These are phyloP conservation scores for Suillia variegata DNA, from an alignment of 2,888 invertebrate species.

Conservation along the genomic window DNA sequence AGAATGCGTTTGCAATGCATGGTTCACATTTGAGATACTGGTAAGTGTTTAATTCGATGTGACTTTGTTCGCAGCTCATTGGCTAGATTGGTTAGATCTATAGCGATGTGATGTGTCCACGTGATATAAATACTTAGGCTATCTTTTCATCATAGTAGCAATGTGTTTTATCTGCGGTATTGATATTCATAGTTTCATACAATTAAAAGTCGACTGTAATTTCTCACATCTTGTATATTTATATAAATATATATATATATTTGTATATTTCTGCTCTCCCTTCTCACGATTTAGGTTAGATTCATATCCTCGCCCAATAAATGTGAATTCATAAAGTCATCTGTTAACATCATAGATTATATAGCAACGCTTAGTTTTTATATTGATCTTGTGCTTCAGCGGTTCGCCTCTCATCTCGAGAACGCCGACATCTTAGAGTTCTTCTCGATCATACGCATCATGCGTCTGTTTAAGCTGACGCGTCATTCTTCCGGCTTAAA, in stretches of 20 bases:
- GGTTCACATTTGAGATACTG: constrained; percentile 98
- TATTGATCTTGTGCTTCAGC: constrained; percentile 88
- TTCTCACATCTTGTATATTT: background rate
- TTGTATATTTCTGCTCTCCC: constrained; percentile 11
- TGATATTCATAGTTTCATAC: no score
- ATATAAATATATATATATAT: constrained; percentile 22
- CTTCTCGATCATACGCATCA: constrained; percentile 96
- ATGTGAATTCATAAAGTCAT: constrained; percentile 92
- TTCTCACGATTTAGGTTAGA: constrained; percentile 64
- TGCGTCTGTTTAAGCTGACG: constrained; percentile 96
- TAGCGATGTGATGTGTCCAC: no score
- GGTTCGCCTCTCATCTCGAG: constrained; percentile 88
- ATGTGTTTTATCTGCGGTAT: no score
- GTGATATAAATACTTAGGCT: no score
- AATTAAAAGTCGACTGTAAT: constrained; percentile 2
- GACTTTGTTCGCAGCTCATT: background rate
- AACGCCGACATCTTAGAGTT: constrained; percentile 97
- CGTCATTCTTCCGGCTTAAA: constrained; percentile 97
- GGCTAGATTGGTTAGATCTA: constrained; percentile 14
- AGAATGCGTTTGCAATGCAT: constrained; percentile 97
- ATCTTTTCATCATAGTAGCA: no score
- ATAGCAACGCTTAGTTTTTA: constrained; percentile 99
- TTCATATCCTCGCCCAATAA: constrained; percentile 94
- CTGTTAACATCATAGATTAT: constrained; percentile 99
- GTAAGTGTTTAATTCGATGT: constrained; percentile 41